Evolutionary conservation across 1,140 invertebrate species (phyloP), one percentile per base, ranked within the genome.

Genomic region (Monomorium pharaonis): DNA sequence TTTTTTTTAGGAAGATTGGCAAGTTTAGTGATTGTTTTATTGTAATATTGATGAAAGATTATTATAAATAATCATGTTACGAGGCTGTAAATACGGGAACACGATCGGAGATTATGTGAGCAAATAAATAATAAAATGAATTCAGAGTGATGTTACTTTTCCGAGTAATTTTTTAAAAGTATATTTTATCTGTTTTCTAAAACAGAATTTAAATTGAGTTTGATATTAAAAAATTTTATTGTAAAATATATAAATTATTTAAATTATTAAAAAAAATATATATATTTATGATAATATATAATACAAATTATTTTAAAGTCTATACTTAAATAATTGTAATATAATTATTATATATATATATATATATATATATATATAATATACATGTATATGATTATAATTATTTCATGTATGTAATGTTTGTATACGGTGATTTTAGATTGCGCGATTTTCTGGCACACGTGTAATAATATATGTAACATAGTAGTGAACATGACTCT

Each of bases 11-110:
- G 27, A 37, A 67, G 16, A 69, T 69, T 16, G 14, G n/a, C 9
- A 21, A 54, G 10, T 30, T 24, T 78, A 56, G 77, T 69, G 63
- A 69, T 54, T 21, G n/a, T 24, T 21, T 9, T 60, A 67, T 37
- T 37, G 7, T 69, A 69, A 69, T n/a, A n/a, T 54, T 69, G 33
- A 33, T 10, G 21, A 54, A 80, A 80, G 33, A 69, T 54, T 56
- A 54, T 69, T 69, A 80, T 80, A 42, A 67, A 78, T 54, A 67
- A 67, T 60, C n/a, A 12, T 37, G 21, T 67, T 65, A 69, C 9
- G 37, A 80, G 21, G 14, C 24, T 80, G 47, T 78, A 54, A 54
- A 80, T 80, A 80, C n/a, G 14, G 1, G 9, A 65, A 63, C 1
- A 5, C 2, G 16, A 18, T n/a, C 30, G 24, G 18, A 14, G 30